These are phyloP conservation scores for Tetrao urogallus DNA, from an alignment of 2,113 vertebrate genomes.

Conservation along the genomic window DNA sequence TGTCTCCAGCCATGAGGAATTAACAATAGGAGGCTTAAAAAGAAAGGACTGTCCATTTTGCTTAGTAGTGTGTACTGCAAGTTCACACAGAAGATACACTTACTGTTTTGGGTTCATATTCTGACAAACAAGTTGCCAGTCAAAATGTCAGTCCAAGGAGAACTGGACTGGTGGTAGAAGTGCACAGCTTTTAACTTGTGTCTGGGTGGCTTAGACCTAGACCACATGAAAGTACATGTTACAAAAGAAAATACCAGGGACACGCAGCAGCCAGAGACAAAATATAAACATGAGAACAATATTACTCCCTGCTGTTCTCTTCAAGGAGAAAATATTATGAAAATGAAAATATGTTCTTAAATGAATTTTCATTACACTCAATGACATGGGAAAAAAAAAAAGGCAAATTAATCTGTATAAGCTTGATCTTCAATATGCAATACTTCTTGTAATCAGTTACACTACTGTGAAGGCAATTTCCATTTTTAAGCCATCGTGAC, in stretches of 20 bases:
- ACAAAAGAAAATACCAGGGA: background rate
- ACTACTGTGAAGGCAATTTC: background rate
- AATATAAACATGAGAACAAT: background rate
- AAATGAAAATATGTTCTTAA: background rate
- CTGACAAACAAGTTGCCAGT: background rate
- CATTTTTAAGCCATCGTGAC: background rate
- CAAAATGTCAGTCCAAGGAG: background rate
- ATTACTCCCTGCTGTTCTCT: background rate
- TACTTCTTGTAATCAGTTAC: background rate
- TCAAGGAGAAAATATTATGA: background rate
- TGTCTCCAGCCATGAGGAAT: constrained; percentile 22
- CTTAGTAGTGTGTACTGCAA: background rate
- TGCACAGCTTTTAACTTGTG: background rate
- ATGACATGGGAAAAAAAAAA: background rate
- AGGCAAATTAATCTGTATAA: background rate
- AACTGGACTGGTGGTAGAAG: background rate
- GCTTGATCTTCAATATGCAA: background rate
- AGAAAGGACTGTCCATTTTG: background rate
- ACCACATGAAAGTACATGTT: background rate
- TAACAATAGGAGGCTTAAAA: background rate
- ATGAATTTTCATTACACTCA: background rate
- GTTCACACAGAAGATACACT: background rate
- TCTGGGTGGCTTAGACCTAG: background rate
- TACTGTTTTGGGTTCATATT: background rate
- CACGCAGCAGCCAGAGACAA: background rate